Conservation (phyloP, 2,113 vertebrate species). For the Oxyruncus cristatus region DNA sequence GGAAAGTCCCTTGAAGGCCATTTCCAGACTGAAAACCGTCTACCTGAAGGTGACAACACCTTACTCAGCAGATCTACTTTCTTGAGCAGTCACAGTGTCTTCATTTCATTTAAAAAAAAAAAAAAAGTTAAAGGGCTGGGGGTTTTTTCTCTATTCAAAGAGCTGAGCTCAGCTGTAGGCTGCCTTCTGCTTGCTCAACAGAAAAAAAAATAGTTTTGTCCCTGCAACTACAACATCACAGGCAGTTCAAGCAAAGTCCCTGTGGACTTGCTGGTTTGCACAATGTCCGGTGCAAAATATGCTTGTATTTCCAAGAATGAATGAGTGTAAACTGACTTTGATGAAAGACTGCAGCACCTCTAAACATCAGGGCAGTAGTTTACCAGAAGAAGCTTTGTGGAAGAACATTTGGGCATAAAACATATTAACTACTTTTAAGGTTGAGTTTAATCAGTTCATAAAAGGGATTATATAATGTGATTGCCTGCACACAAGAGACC, state of each 20-base stretch:
- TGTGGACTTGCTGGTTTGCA: neutral
- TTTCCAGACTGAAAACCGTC: neutral
- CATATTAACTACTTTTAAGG: conserved; percentile 29
- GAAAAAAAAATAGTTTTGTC: neutral
- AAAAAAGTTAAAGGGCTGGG: neutral
- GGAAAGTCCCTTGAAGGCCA: neutral
- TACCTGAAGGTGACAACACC: neutral
- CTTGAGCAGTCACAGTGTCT: neutral
- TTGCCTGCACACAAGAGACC: conserved; percentile 25
- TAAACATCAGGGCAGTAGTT: neutral
- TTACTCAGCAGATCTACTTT: neutral
- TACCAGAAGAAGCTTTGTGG: neutral
- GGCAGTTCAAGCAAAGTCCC: neutral
- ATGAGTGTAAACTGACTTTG: neutral
- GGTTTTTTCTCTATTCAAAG: neutral
- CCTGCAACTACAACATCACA: neutral
- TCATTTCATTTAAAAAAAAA: neutral
- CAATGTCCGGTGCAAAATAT: neutral
- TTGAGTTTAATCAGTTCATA: conserved; percentile 41
- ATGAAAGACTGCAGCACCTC: neutral
- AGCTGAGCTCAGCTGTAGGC: neutral
- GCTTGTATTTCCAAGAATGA: neutral
- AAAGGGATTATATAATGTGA: conserved; percentile 40
- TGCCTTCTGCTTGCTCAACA: neutral
- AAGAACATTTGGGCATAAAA: conserved; percentile 2